Base-by-base conservation (phyloP, 1,140 invertebrate genomes). In the Diploscapter pachys region DNA sequence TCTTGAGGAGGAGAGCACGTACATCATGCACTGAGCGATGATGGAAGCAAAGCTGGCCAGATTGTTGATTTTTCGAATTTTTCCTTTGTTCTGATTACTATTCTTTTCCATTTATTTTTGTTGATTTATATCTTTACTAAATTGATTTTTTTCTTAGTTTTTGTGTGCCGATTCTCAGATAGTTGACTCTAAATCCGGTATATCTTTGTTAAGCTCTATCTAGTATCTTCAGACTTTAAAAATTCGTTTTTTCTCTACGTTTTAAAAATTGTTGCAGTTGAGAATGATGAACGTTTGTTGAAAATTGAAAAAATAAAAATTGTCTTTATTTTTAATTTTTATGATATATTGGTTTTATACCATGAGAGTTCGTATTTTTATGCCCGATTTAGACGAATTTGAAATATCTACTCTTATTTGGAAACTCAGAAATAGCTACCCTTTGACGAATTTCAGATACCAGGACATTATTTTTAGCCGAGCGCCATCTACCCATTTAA, bases 1-100 rank as follows among this genome's bases (percentile, higher is more conserved):
- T 85, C 90, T 97, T 72, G 89, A 91, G 69, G 94, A 97, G 87
- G 90, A 90, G 70, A 96, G 97, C 85, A 90, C 90, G 73, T 99
- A 98, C 86, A 90, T 94, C 82, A 99, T 99, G 96, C 94, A 95
- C 88, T 99, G 31, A 31, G 31, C 31, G 31, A 31, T 31, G 31
- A 1, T 31, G 31, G 31, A 31, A 31, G 31, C 31, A 31, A 31
- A 31, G 31, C 31, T 31, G 31, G 31, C 31, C 31, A 91, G 91
- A 53, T 50, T 66, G 9, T 8, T 4, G 11, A 6, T 31, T 13
- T 55, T 53, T 13, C 11, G 53, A 31, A n/a, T 6, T n/a, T 9
- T 48, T 48, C 50, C 51, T 65, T 65, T 50, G 51, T 52, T 13
- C n/a, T 8, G 50, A 63, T 5, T 49, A 9, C 6, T 49, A 49